Percentiles rank a stretch among this genome's conserved stretches.
phyloP scores from a whole-genome alignment of 2,888 invertebrate genomes.

The Pycnomerus fuliginosus region DNA sequence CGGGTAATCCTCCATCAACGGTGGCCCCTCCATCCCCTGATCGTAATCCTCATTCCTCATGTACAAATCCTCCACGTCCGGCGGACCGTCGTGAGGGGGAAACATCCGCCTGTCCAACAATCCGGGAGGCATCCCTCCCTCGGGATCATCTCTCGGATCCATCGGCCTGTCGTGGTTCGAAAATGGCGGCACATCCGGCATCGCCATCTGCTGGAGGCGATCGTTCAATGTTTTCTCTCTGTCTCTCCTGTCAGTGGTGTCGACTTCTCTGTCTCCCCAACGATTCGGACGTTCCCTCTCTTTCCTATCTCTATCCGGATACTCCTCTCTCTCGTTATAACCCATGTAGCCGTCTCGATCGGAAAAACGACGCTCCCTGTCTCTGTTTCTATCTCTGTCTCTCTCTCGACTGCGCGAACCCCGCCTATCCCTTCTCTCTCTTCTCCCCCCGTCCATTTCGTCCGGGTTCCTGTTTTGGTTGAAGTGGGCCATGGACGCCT shows the following conservation, averaged over 20 bases:
- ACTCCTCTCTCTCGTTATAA: slow-evolving; percentile 26
- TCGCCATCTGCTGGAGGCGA: slow-evolving; percentile 45
- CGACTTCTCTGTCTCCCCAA: slow-evolving; percentile 45
- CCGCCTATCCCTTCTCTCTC: slow-evolving; percentile 30
- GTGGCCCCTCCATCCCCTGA: slow-evolving; percentile 14
- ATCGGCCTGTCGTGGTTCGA: slow-evolving; percentile 19
- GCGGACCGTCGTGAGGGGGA: slow-evolving; percentile 16
- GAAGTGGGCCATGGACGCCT: slow-evolving; percentile 46
- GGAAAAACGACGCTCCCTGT: slow-evolving; percentile 35
- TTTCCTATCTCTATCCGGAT: slow-evolving; percentile 42
- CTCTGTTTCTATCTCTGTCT: slow-evolving; percentile 41
- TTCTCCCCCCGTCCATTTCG: slow-evolving; percentile 22
- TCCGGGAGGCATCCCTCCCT: slow-evolving; percentile 8
- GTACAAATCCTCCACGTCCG: slow-evolving; percentile 22
- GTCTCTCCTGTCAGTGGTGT: slow-evolving; percentile 33
- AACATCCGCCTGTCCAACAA: slow-evolving; percentile 16
- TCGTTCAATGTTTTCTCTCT: slow-evolving; percentile 44
- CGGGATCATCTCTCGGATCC: slow-evolving; percentile 15
- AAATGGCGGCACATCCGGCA: slow-evolving; percentile 13
- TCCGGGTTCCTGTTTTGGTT: slow-evolving; percentile 16
- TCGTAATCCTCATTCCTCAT: slow-evolving; percentile 15
- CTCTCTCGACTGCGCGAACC: slow-evolving; percentile 41
- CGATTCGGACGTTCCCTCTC: slow-evolving; percentile 36
- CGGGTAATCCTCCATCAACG: slow-evolving; percentile 28
- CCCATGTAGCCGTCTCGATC: slow-evolving; percentile 38